A percentile compares a stretch with the other conserved stretches of the same genome.
phyloP scores from a whole-genome alignment of 2,888 invertebrate species.

The Zelleria hepariella region DNA sequence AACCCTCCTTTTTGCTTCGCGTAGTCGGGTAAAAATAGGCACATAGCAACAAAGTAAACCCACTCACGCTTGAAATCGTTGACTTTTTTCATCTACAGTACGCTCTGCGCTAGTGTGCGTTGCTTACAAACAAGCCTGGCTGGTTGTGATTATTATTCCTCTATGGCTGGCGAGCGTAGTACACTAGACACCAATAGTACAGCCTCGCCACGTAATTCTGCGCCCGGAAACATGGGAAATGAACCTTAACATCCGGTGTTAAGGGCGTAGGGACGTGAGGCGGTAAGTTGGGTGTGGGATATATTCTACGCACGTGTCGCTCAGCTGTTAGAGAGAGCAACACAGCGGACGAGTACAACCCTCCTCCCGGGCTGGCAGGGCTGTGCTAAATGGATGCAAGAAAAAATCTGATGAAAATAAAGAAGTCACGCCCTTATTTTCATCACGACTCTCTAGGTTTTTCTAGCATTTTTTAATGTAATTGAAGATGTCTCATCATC shows the following conservation, averaged over 20 bases:
- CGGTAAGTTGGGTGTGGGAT: constrained; percentile 32
- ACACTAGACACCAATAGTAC: constrained; percentile 4
- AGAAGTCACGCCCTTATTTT: not conserved
- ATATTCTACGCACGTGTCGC: constrained; percentile 56
- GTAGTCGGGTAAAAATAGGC: no score
- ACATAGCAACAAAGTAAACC: no score
- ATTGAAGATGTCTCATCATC: no score
- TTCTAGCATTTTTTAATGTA: no score
- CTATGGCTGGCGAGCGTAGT: not conserved
- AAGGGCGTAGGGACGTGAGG: not conserved
- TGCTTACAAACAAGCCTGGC: constrained; percentile 2
- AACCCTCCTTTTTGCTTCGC: no score
- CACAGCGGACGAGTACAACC: constrained; percentile 23
- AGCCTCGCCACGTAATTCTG: not conserved
- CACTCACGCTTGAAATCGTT: not conserved
- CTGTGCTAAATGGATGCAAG: not conserved
- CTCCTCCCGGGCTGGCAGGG: constrained; percentile 4
- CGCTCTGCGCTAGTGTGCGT: not conserved
- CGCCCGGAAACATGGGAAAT: not conserved
- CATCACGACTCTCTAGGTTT: no score
- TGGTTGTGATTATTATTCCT: constrained; percentile 1
- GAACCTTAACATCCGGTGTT: not conserved
- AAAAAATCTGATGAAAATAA: not conserved
- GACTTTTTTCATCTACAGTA: not conserved
- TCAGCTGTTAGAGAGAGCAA: constrained; percentile 62